A percentile compares a stretch with the other conserved stretches of the same genome.
Evolutionary conservation across 2,888 invertebrate species (phyloP).

Genomic region (Ormia ochracea): DNA sequence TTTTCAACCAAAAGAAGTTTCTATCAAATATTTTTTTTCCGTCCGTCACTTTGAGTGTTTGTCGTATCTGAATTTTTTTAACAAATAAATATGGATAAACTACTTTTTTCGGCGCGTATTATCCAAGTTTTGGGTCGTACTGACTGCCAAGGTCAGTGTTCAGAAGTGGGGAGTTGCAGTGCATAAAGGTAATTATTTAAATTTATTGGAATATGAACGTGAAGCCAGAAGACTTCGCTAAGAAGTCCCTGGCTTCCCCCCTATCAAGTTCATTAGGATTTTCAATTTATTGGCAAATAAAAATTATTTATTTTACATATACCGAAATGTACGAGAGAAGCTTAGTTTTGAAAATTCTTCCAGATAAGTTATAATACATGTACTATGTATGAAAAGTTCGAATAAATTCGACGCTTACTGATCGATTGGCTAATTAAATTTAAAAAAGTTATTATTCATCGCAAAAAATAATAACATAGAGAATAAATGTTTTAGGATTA

Average conservation of each 20-base stretch:
- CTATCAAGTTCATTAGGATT: slow-evolving; percentile 15
- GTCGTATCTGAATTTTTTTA: slow-evolving; percentile 67
- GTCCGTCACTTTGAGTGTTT: slow-evolving; percentile 67
- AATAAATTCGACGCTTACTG: slow-evolving; percentile 43
- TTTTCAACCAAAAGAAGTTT: slow-evolving; percentile 66
- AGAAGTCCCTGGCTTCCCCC: not conserved
- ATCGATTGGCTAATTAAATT: slow-evolving; percentile 12
- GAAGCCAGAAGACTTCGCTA: slow-evolving; percentile 97
- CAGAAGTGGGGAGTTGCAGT: slow-evolving; percentile 99
- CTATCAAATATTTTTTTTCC: slow-evolving; percentile 74
- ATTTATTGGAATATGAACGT: slow-evolving; percentile 98
- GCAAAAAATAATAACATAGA: no score
- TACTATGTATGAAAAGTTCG: not conserved
- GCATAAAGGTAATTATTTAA: slow-evolving; percentile 98
- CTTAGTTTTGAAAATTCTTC: not conserved
- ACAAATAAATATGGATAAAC: slow-evolving; percentile 85
- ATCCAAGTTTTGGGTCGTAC: slow-evolving; percentile 98
- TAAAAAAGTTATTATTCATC: slow-evolving; percentile 5
- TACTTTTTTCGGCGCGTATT: slow-evolving; percentile 91
- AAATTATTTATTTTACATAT: no score
- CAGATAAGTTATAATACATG: not conserved
- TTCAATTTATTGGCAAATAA: slow-evolving; percentile 29
- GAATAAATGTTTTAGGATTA: no score
- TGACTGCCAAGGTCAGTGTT: slow-evolving; percentile 99
- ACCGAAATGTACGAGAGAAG: no score